Evolutionary conservation across 2,888 invertebrate genomes (phyloP), one percentile per base, ranked within the genome.

Genomic region (Melipona beecheii): DNA sequence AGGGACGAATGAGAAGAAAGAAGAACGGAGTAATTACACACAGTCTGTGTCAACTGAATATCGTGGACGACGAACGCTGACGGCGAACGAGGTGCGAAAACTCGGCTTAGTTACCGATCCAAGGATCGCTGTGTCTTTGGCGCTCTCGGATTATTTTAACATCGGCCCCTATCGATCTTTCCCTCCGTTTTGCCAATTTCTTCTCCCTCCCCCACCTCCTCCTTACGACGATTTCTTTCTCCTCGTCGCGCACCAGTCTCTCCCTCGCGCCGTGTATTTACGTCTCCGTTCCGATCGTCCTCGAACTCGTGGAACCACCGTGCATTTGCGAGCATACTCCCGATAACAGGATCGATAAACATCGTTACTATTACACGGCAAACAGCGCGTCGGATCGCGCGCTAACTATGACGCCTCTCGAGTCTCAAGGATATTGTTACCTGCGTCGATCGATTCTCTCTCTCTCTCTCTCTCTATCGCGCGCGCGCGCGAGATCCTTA

Each of bases 331-430:
- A 87, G 77, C 82, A 86, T 86, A 87, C 86, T 86, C 86, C 89
- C 91, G 92, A 93, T 93, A 94, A 93, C 91, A 91, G 90, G 92
- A 93, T 93, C 92, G 91, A 92, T 93, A 93, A 93, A 93, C 93
- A 93, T 93, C 91, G 91, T 93, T 93, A 92, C 91, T 91, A 92
- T 91, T 92, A 91, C 88, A 91, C 84, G 85, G 90, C 87, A 91
- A 92, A 91, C 90, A 90, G 90, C 87, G 88, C 88, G 89, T 87
- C 85, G 88, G 87, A 84, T 70, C 83, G 87, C 82, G 87, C 88
- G 91, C 90, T 90, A 91, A 92, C 90, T 86, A 85, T 84, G 87
- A 86, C 87, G 88, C 81, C 90, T 89, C 90, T 90, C 87, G 83
- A 90, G 89, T 89, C 90, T 91, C 91, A 91, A 92, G 91, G 91